A percentile compares a stretch with the other conserved stretches of the same genome.
phyloP scores from a whole-genome alignment of 2,113 vertebrate genomes.

The human region GRCh38 chr12:101734501-101735000 shows the following conservation, averaged over 20 bases:
- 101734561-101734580: background rate
- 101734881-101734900: slow-evolving; percentile 40
- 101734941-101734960: slow-evolving; percentile 94
- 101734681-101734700: too few relatives aligned
- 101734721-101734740: too few relatives aligned
- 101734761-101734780: too few relatives aligned
- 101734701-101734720: too few relatives aligned
- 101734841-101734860: background rate
- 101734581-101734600: background rate
- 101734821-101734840: too few relatives aligned
- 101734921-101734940: slow-evolving; percentile 91
- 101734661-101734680: too few relatives aligned
- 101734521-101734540: background rate
- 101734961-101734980: slow-evolving; percentile 93
- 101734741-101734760: too few relatives aligned
- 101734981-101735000: slow-evolving; percentile 91
- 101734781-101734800: too few relatives aligned
- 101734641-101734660: too few relatives aligned
- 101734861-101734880: slow-evolving; percentile 20
- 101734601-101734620: too few relatives aligned
- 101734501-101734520: background rate
- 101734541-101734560: slow-evolving; percentile 43
- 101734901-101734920: slow-evolving; percentile 11
- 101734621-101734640: too few relatives aligned
- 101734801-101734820: too few relatives aligned